phyloP scores from a whole-genome alignment of 2,888 invertebrate genomes.

The Listrodromus nycthemerus region DNA sequence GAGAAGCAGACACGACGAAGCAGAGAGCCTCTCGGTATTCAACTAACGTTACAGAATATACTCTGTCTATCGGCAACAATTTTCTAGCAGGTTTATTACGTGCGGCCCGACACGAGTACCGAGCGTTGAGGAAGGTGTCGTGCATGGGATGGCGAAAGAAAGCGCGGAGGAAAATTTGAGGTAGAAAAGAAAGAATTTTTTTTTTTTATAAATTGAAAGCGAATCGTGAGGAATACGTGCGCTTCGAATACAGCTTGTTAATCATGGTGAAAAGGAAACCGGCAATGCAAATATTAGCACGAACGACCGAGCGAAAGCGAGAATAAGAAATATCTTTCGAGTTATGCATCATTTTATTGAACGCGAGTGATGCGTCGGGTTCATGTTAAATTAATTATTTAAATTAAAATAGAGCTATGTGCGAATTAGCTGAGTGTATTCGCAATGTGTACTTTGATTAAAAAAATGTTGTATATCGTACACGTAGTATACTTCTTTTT shows the following conservation, averaged over 20 bases:
- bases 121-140: conserved; percentile 53
- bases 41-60: conserved; percentile 48
- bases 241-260: conserved; percentile 56
- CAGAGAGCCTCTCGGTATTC: conserved; percentile 42
- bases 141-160: conserved; percentile 14
- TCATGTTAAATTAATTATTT: conserved; percentile 56
- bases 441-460: conserved; percentile 4
- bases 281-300: conserved; percentile 45
- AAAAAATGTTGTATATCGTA: conserved; percentile 13
- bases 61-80: conserved; percentile 47
- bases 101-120: conserved; percentile 58
- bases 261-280: conserved; percentile 55
- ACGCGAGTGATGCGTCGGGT: conserved; percentile 58
- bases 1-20: background rate
- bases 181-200: conserved; percentile 16
- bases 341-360: conserved; percentile 68
- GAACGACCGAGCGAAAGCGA: conserved; percentile 43
- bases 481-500: background rate
- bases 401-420: conserved; percentile 44
- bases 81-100: conserved; percentile 62
- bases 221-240: conserved; percentile 54
- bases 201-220: conserved; percentile 2
- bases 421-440: conserved; percentile 41
- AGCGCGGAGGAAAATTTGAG: conserved; percentile 47
- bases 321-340: conserved; percentile 44